Conservation (phyloP, 2,797 vertebrate genomes). For the Acomys russatus region DNA sequence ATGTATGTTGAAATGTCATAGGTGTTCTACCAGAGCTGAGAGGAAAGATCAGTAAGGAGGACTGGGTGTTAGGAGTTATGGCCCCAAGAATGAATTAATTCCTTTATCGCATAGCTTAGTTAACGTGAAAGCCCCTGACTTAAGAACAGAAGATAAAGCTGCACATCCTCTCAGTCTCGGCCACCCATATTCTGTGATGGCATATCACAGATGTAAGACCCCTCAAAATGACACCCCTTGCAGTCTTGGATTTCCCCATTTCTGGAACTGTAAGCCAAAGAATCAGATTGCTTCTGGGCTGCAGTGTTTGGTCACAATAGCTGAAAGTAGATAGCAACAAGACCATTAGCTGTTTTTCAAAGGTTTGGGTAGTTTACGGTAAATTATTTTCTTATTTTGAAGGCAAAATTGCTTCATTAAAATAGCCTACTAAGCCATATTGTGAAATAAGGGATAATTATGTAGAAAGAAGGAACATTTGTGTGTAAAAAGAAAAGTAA, state of each 20-base stretch:
- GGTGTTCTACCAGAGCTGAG: not conserved
- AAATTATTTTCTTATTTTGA: conserved; percentile 35
- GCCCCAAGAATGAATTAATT: not conserved
- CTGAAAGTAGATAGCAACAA: not conserved
- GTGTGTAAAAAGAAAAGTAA: conserved; percentile 28
- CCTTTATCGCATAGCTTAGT: not conserved
- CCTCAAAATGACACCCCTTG: not conserved
- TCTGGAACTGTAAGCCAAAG: not conserved
- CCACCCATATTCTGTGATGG: not conserved
- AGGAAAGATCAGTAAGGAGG: not conserved
- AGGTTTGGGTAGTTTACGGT: not conserved
- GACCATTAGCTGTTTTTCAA: not conserved
- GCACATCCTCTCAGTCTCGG: not conserved
- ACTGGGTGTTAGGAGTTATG: not conserved
- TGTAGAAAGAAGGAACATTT: conserved; percentile 31
- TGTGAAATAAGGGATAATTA: conserved; percentile 23
- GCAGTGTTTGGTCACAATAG: not conserved
- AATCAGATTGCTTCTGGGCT: not conserved
- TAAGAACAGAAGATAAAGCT: not conserved
- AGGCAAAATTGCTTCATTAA: conserved; percentile 33
- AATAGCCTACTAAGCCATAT: conserved; percentile 30
- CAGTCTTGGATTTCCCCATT: not conserved
- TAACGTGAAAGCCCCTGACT: not conserved
- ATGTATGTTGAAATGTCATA: not conserved
- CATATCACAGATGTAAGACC: not conserved